Evolutionary conservation across 2,888 invertebrate genomes (phyloP).

Genomic region (Dioctria linearis): DNA sequence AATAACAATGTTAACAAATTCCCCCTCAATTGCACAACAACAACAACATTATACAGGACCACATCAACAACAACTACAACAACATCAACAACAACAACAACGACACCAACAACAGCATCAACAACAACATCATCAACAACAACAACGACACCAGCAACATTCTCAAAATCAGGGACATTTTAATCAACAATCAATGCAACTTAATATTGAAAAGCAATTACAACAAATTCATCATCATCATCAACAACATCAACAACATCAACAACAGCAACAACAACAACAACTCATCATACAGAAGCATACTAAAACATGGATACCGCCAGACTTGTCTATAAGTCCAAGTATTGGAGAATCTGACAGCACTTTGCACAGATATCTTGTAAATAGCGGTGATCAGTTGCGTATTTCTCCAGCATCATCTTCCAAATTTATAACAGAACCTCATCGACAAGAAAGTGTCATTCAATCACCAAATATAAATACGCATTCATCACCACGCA

Average conservation of each 20-base stretch:
- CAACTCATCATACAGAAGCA: slow-evolving; percentile 49
- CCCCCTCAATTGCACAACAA: slow-evolving; percentile 53
- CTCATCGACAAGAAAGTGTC: slow-evolving; percentile 59
- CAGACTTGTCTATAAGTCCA: slow-evolving; percentile 56
- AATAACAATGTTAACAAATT: slow-evolving; percentile 58
- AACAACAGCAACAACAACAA: slow-evolving; percentile 61
- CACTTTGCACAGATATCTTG: slow-evolving; percentile 58
- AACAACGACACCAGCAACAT: slow-evolving; percentile 45
- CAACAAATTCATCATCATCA: slow-evolving; percentile 62
- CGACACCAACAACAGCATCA: slow-evolving; percentile 21
- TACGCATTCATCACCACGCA: slow-evolving; percentile 42
- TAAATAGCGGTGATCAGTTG: slow-evolving; percentile 34
- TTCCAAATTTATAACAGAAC: slow-evolving; percentile 55
- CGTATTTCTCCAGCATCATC: slow-evolving; percentile 36
- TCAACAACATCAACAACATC: slow-evolving; percentile 61
- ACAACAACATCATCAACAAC: slow-evolving; percentile 54
- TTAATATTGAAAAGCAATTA: slow-evolving; percentile 60
- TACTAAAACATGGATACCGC: slow-evolving; percentile 61
- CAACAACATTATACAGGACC: slow-evolving; percentile 41
- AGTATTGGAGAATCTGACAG: slow-evolving; percentile 50
- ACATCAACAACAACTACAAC: slow-evolving; percentile 55
- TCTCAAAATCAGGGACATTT: slow-evolving; percentile 60
- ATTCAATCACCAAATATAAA: slow-evolving; percentile 61
- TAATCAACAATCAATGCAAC: slow-evolving; percentile 59
- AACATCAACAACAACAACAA: slow-evolving; percentile 56